Evolutionary conservation across 2,113 vertebrate genomes (phyloP), one percentile per base, ranked within the genome.

Genomic region (Percopsis transmontana): DNA sequence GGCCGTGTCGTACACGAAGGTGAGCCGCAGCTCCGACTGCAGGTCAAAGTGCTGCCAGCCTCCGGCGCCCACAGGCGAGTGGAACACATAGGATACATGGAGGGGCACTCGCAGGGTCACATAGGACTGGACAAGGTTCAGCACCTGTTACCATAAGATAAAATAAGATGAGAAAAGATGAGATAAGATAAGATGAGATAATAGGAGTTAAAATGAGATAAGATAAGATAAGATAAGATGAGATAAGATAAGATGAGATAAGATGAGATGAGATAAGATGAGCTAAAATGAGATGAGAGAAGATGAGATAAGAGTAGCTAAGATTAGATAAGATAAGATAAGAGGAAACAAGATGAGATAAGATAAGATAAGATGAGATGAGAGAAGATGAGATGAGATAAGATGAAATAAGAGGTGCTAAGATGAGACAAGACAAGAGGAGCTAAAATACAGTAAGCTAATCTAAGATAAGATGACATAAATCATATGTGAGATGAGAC

Each of bases 21-120:
- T 98, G 27, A 99, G 92, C 1, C 95, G 93, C 0, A 98, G 93
- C 87, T 98, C 96, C 0, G 97, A 95, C 79, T 95, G 95, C 24
- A 97, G 79, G 80, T 99, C 96, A 24, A 98, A 98, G 83, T 99
- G 96, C 85, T 97, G 96, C 97, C 97, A 99, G 63, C 96, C 94
- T 0, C 95, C 95, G 0, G 85, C 58, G 0, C 94, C 96, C 70
- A 93, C 94, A 0, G 95, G 96, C 0, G 96, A 97, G 81, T 97
- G 96, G 85, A 97, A 98, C 44, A 98, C 95, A 0, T 99, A 99
- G 0, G 96, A 98, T 7, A 98, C 96, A 0, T 95, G 93, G 6
- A 99, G 89, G 10, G 97, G 97, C 12, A 99, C 95, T 1, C 96
- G 93, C 63, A 99, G 91, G 0, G 95, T 99, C 83, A 98, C 96